Percentiles rank a stretch among this genome's conserved stretches.
Evolutionary conservation across 2,113 vertebrate genomes (phyloP).

Genomic region (Oreocharis arfaki): DNA sequence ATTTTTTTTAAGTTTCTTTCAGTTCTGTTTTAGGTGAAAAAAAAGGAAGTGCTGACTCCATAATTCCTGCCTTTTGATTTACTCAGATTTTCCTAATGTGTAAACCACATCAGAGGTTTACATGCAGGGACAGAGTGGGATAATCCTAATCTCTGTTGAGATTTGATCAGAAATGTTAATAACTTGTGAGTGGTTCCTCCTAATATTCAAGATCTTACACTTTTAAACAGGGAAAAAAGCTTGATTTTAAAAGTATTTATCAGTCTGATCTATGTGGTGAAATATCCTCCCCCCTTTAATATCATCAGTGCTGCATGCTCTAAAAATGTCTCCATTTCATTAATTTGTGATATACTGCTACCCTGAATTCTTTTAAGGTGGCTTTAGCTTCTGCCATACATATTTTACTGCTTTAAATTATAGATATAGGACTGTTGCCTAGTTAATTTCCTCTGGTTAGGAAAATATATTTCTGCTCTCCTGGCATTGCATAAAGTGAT

Average conservation of each 20-base stretch:
- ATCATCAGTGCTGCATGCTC: slow-evolving; percentile 26
- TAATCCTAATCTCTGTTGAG: not conserved
- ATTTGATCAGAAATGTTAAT: not conserved
- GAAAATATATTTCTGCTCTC: slow-evolving; percentile 60
- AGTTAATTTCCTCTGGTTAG: slow-evolving; percentile 67
- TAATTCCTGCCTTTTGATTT: not conserved
- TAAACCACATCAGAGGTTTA: not conserved
- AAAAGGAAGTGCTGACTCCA: not conserved
- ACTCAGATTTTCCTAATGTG: not conserved
- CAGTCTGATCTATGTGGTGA: not conserved
- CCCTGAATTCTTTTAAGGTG: slow-evolving; percentile 56
- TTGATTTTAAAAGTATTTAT: slow-evolving; percentile 37
- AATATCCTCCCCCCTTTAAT: slow-evolving; percentile 22
- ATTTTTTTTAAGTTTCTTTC: not conserved
- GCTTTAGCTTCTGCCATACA: slow-evolving; percentile 59
- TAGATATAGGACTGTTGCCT: slow-evolving; percentile 55
- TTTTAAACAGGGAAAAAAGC: not conserved
- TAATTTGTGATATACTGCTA: slow-evolving; percentile 60
- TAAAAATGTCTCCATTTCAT: slow-evolving; percentile 64
- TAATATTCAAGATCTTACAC: not conserved
- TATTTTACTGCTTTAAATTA: slow-evolving; percentile 68
- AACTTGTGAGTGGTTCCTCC: not conserved
- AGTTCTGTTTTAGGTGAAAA: not conserved
- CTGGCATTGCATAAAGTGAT: slow-evolving; percentile 46
- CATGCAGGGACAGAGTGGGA: not conserved